A percentile compares a stretch with the other conserved stretches of the same genome.
phyloP scores from a whole-genome alignment of 2,797 vertebrate species.

The Hylomyscus alleni region DNA sequence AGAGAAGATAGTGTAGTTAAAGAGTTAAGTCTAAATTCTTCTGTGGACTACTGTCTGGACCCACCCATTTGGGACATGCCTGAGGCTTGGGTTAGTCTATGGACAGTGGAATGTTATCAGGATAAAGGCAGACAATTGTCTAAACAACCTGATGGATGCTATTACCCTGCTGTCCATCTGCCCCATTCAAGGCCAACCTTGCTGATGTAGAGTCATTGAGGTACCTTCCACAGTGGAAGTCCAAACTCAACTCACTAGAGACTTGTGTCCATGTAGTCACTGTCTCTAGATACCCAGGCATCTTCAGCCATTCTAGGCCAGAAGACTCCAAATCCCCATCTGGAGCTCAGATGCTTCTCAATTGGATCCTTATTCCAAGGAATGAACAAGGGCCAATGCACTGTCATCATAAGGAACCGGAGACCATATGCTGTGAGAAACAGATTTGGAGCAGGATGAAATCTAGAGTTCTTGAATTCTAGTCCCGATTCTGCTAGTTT shows the following conservation, averaged over 20 bases:
- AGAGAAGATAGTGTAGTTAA: too few species aligned
- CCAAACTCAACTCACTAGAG: background rate
- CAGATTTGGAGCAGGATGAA: background rate
- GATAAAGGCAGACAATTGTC: background rate
- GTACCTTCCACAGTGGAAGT: background rate
- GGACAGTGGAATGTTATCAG: background rate
- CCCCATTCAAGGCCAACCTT: background rate
- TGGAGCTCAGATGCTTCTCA: background rate
- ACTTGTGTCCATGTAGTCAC: background rate
- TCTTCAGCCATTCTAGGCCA: background rate
- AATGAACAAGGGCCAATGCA: background rate
- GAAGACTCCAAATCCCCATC: background rate
- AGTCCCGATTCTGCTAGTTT: background rate
- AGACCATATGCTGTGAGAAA: fast-evolving
- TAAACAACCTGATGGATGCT: background rate
- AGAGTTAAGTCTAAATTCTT: background rate
- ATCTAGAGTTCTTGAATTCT: background rate
- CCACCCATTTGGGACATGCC: too few species aligned
- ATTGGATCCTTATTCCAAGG: background rate
- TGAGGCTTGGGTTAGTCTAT: background rate
- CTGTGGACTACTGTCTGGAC: background rate
- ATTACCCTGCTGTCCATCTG: background rate
- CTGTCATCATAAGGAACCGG: background rate
- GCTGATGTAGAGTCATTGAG: fast-evolving
- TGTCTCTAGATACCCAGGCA: fast-evolving